phyloP scores from a whole-genome alignment of 2,113 vertebrate species.

The Cavia aperea region DNA sequence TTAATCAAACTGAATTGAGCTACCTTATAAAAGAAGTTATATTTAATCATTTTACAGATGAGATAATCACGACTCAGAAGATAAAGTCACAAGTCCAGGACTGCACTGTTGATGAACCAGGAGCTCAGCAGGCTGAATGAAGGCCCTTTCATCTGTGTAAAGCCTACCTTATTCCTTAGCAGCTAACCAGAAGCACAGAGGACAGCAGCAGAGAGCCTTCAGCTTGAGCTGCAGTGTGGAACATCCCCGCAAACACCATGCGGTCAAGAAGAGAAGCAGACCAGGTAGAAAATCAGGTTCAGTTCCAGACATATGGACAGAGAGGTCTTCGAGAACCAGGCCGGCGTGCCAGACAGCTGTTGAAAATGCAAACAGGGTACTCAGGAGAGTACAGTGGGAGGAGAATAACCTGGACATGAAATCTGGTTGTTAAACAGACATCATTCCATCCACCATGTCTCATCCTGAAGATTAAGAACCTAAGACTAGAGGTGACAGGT shows the following conservation, averaged over 20 bases:
- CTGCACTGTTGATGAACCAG: neutral
- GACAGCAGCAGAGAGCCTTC: neutral
- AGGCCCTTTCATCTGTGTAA: too few species aligned
- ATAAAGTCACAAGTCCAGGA: neutral
- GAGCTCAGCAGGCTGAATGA: neutral
- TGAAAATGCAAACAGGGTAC: neutral
- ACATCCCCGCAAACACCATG: neutral
- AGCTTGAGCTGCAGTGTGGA: neutral
- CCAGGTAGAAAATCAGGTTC: neutral
- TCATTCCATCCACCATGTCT: neutral
- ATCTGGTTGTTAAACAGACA: neutral
- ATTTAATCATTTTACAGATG: neutral
- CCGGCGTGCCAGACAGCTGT: too few species aligned
- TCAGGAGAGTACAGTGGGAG: neutral
- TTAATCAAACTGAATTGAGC: neutral
- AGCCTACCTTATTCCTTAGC: too few species aligned
- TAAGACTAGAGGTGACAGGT: neutral
- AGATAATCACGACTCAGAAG: neutral
- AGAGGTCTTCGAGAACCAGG: neutral
- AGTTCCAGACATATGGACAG: neutral
- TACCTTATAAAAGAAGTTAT: neutral
- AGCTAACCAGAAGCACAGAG: neutral
- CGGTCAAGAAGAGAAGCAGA: neutral
- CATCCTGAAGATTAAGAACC: neutral
- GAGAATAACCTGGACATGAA: neutral